Evolutionary conservation across 2,113 vertebrate genomes (phyloP).

Genomic region (Nerophis lumbriciformis): DNA sequence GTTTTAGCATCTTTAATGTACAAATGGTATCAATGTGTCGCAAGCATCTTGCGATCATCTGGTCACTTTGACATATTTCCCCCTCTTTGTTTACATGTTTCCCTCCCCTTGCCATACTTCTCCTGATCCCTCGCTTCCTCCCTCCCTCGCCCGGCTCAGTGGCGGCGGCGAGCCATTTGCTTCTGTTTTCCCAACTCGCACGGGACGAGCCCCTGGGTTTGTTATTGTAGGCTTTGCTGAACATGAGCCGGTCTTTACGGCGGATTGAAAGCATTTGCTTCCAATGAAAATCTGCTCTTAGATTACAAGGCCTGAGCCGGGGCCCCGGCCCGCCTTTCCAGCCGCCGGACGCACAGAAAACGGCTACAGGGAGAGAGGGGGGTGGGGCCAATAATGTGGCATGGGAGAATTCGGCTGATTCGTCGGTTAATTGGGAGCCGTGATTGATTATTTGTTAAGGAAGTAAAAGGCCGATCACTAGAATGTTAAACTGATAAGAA

Average conservation of each 20-base stretch:
- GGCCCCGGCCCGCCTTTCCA: constrained; percentile 78
- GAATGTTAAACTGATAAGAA: not conserved
- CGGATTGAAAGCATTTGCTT: constrained; percentile 99
- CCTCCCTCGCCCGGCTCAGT: constrained; percentile 5
- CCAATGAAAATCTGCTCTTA: constrained; percentile 99
- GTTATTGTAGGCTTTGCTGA: constrained; percentile 99
- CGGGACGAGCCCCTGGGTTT: constrained; percentile 84
- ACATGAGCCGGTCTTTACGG: constrained; percentile 97
- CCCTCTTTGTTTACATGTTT: not conserved
- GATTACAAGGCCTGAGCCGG: constrained; percentile 88
- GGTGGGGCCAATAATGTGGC: constrained; percentile 88
- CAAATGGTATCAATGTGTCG: no score
- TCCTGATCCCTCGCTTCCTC: constrained; percentile 15
- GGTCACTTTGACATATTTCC: no score
- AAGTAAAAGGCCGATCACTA: not conserved
- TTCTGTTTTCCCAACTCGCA: constrained; percentile 82
- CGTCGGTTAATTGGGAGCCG: constrained; percentile 5
- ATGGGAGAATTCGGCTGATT: constrained; percentile 74
- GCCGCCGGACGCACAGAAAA: constrained; percentile 41
- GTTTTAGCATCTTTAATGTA: no score
- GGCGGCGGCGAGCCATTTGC: constrained; percentile 46
- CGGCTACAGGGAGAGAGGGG: constrained; percentile 41
- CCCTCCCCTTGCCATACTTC: constrained; percentile 10
- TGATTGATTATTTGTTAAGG: constrained; percentile 11
- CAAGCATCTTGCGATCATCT: not conserved